Base-by-base conservation (phyloP, 2,797 vertebrate genomes). In the Spondyliosoma cantharus region DNA sequence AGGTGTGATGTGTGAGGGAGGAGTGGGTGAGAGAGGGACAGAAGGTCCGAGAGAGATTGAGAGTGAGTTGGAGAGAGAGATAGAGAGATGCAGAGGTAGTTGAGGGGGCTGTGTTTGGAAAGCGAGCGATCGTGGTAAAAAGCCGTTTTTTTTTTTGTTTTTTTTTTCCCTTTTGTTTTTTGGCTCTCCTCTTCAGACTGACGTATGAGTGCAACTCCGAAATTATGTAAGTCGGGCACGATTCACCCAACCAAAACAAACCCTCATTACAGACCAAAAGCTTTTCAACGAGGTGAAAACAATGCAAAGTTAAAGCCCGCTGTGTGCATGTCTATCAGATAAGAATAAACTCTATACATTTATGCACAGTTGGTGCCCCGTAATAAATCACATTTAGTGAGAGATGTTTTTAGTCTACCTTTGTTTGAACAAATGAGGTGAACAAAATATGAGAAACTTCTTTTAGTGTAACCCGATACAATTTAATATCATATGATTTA, bases 1-100 rank as follows among this genome's bases (percentile, higher is more conserved):
- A 83, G 83, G 82, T 87, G 90, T 72, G 83, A 91, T 90, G 83
- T 91, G 87, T 92, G 91, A 92, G 90, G 85, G 85, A 88, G 83
- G 80, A 93, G 91, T 89, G 89, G 86, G 92, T 90, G 92, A 92
- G 86, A 76, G 61, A 49, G 74, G 83, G 77, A 90, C 86, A 91
- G 86, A 91, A 89, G 84, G 87, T 89, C 87, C 86, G 85, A 80
- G 75, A 81, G 89, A 85, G 76, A 81, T 60, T 67, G 68, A 89
- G 74, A 81, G 76, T 61, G 74, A 87, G 80, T 65, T 82, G 74
- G 48, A 69, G 76, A 71, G 82, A 60, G 61, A 64, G 66, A 77
- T 15, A 53, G 80, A 78, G 81, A 72, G 82, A 86, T 89, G 74
- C 79, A 88, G 89, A 88, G 86, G 86, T 87, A 90, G 89, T 74